Evolutionary conservation across 2,797 vertebrate species (phyloP).

Genomic region (Platalea minor): DNA sequence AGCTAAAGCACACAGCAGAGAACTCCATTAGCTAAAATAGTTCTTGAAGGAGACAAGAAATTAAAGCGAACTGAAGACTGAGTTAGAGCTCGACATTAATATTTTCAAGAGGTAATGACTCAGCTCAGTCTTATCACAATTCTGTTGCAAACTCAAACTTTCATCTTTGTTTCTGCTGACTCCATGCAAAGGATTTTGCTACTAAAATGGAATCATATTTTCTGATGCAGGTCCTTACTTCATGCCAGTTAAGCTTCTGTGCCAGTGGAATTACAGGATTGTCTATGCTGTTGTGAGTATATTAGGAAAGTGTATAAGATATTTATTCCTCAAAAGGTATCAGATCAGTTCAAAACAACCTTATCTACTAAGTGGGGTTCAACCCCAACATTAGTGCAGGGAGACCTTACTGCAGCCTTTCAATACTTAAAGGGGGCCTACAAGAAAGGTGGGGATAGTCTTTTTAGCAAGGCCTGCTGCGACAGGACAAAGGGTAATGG

Average conservation of each 20-base stretch:
- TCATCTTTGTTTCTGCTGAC: slow-evolving; percentile 26
- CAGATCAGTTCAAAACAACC: background rate
- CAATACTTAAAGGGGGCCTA: no score
- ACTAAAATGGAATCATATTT: background rate
- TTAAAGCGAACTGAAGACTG: background rate
- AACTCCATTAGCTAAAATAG: background rate
- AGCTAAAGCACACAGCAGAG: background rate
- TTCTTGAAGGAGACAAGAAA: background rate
- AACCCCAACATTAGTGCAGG: background rate
- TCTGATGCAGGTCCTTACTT: background rate
- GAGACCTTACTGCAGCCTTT: no score
- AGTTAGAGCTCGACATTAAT: background rate
- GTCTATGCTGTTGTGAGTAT: background rate
- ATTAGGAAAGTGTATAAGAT: background rate
- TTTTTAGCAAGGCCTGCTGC: no score
- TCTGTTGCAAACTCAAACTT: background rate
- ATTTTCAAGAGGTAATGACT: slow-evolving; percentile 26
- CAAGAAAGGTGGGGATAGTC: no score
- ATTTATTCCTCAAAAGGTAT: background rate
- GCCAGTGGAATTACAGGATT: background rate
- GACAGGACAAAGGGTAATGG: no score
- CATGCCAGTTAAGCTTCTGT: background rate
- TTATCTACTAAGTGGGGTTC: background rate
- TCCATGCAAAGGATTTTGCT: background rate
- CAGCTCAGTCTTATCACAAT: background rate